Conservation (phyloP, 2,797 vertebrate genomes). For the Rachycentron canadum region DNA sequence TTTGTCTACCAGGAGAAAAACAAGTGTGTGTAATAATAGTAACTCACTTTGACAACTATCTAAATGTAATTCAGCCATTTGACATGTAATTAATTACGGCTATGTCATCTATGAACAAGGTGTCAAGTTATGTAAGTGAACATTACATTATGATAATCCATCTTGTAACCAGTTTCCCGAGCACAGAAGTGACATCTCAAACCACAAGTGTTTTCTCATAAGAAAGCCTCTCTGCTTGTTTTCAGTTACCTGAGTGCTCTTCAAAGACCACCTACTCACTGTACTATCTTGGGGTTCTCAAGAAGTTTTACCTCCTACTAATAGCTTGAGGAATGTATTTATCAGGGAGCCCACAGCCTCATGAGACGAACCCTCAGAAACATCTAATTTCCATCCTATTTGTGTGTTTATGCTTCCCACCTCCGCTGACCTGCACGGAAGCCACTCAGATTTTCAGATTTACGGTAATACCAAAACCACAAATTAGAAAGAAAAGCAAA, state of each 20-base stretch:
- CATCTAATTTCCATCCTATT: constrained; percentile 32
- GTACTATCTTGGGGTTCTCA: constrained; percentile 37
- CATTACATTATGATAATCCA: not conserved
- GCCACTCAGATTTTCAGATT: constrained; percentile 53
- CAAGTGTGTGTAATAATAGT: not conserved
- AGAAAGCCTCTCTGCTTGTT: not conserved
- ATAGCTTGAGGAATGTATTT: constrained; percentile 70
- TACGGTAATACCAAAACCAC: constrained; percentile 53
- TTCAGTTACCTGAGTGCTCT: constrained; percentile 38
- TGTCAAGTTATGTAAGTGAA: not conserved
- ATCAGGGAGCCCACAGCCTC: constrained; percentile 65
- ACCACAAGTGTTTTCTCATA: not conserved
- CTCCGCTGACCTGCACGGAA: constrained; percentile 78
- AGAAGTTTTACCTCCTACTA: constrained; percentile 58
- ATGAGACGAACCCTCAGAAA: constrained; percentile 61
- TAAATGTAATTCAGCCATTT: not conserved
- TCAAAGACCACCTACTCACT: constrained; percentile 62
- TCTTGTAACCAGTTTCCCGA: not conserved
- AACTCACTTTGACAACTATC: not conserved
- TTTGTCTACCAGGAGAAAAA: not conserved
- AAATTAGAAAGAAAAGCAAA: constrained; percentile 45
- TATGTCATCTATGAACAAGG: not conserved
- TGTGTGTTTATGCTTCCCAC: constrained; percentile 72
- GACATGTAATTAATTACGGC: not conserved
- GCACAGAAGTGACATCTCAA: not conserved